Evolutionary conservation across 2,113 vertebrate species (phyloP), one percentile per base, ranked within the genome.

Genomic region (Drymodes brunneopygia): DNA sequence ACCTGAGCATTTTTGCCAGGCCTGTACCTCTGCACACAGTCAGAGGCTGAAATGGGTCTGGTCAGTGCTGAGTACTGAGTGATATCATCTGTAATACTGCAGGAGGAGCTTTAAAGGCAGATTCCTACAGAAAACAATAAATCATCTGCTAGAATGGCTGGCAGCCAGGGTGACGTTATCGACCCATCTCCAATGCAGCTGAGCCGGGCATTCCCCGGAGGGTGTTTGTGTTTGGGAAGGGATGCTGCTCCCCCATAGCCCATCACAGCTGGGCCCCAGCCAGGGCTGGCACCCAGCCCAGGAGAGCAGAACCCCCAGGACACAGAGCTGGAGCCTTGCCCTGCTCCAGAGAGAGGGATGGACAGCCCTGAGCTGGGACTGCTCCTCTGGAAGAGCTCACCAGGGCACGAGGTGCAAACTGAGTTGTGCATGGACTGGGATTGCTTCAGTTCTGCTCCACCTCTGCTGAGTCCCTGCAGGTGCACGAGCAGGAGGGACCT

Each of bases 131-230:
- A 86, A 96, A 88, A 78, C 20, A 54, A 91, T 84, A 82, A 88
- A 91, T 95, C 80, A 82, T 78, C 53, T 74, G 92, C 64, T 28
- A 54, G 22, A 54, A 19, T 90, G 88, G 78, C 91, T 6, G 4
- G 78, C 67, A 42, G 96, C 94, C 95, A 95, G 65, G 16, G 95
- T 89, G 94, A 95, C 66, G 48, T 61, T 83, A 87, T 27, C 15
- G 12, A 81, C 28, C 93, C 90, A 88, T 90, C 91, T 42, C 86
- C 18, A 4, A 51, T 9, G 60, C 91, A 92, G 86, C 88, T 90
- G 90, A 93, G 27, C 3, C 1, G 27, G 90, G 78, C 82, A 53
- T 78, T 91, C 91, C 94, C 86, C 38, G 11, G 79, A 58, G 95
- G 24, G 7, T 40, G 45, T 56, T 42, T 91, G 73, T 75, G 78